Base-by-base conservation (phyloP, 2,888 invertebrate genomes). In the Ptilodon capucinus region DNA sequence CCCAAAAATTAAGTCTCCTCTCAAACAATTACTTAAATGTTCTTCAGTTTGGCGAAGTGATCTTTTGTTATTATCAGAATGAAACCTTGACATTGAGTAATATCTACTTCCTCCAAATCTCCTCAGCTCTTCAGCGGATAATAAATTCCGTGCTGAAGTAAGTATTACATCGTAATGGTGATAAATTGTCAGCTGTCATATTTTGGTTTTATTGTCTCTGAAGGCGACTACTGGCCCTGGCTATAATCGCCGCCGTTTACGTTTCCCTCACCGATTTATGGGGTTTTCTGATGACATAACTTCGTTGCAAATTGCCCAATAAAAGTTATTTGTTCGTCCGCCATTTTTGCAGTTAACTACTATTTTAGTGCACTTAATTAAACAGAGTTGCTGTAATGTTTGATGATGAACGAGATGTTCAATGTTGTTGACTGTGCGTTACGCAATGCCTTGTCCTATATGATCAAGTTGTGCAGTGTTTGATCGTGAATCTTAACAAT, bases 281-380 rank as follows among this genome's bases (percentile, higher is more conserved):
- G 74, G 73, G 71, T 76, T 80, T 76, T 77, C 74, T 80, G 83
- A 86, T 83, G 83, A 84, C 82, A 81, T 81, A 85, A 85, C 81
- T 82, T 78, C 67, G 76, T 78, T 78, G 76, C 78, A 75, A 85
- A 85, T 82, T 76, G 81, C 83, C 76, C 81, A 74, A 86, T 87
- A 84, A 86, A 86, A 83, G 81, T 79, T 84, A 87, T 86, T 86
- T 85, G 84, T 82, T 79, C 68, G 64, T 56, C 60, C 68, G 60
- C 68, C 64, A 73, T 76, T 73, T 72, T 76, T 67, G 75, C 68
- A 72, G 64, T 73, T 68, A 60, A 61, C 50, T 40, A 46, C 46
- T 46, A 43, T 52, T 58, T 55, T 54, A 51, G 42, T 51, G 34
- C 17, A 21, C 11, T 18, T 19, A 38, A 38, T 38, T 38, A 38